phyloP scores from a whole-genome alignment of 2,797 vertebrate species.

The Petrocephalus schoutedeni region DNA sequence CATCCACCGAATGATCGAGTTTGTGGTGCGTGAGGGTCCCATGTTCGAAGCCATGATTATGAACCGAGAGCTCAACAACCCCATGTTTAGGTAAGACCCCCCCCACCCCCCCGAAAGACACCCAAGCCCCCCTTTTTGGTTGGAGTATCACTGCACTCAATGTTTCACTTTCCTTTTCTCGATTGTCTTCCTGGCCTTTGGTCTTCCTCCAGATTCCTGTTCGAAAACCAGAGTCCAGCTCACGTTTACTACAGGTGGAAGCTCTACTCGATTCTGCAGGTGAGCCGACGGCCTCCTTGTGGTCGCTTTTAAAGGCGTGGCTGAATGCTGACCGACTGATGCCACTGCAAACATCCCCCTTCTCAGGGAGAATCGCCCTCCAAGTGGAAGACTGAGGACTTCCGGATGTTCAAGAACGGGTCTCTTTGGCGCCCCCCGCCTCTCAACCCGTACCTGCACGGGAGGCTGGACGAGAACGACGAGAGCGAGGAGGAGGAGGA shows the following conservation, averaged over 20 bases:
- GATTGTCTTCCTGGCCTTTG: not conserved
- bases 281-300: slow-evolving; percentile 22
- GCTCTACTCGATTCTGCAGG: slow-evolving; percentile 96
- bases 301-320: not conserved
- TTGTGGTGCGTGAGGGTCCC: slow-evolving; percentile 99
- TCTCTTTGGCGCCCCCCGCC: slow-evolving; percentile 95
- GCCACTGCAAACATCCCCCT: not conserved
- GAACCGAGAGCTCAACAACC: slow-evolving; percentile 98
- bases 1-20: slow-evolving; percentile 99
- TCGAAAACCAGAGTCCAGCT: slow-evolving; percentile 98
- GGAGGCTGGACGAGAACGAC: slow-evolving; percentile 88
- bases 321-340: not conserved
- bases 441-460: slow-evolving; percentile 90
- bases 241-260: slow-evolving; percentile 99
- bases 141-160: not conserved
- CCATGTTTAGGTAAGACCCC: slow-evolving; percentile 85
- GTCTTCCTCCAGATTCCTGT: slow-evolving; percentile 78
- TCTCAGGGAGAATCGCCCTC: slow-evolving; percentile 87
- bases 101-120: not conserved
- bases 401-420: slow-evolving; percentile 97
- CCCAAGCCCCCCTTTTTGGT: not conserved
- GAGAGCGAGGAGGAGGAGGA: slow-evolving; percentile 86
- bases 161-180: not conserved
- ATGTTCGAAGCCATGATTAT: slow-evolving; percentile 99
- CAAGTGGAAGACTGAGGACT: slow-evolving; percentile 95